Evolutionary conservation across 1,140 invertebrate genomes (phyloP), one percentile per base, ranked within the genome.

Genomic region (Caenorhabditis briggsae): DNA sequence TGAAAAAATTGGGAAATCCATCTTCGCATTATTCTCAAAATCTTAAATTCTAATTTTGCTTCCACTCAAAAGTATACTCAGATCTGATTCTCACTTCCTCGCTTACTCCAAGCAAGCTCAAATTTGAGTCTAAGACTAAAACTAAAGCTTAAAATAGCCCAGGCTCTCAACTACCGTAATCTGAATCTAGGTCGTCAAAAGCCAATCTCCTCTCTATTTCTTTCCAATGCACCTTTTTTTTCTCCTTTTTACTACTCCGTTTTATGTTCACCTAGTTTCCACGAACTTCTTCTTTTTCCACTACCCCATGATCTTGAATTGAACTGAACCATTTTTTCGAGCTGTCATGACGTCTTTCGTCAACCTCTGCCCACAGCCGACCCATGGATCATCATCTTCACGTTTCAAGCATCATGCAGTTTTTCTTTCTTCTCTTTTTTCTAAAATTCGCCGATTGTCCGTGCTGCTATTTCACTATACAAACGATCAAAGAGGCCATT

Each of bases 301-400:
- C 70, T 23, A 78, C 50, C 70, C n/a, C 70, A 78, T 78, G 70
- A 78, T 50, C 70, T 50, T 78, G 46, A 50, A 78, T 46, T 78
- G 70, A 78, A 78, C 70, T 50, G 70, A 78, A 78, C 70, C 70
- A 50, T 78, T 70, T 70, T 78, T 78, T 11, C 61, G 33, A 50
- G 70, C 70, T 78, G 70, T 78, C 70, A 78, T 78, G 70, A 78
- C 70, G 70, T 78, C 70, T 78, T 53, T 78, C 70, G 70, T 78
- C 70, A 78, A n/a, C 70, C n/a, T 33, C 25, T 50, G 41, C 46
- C 43, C 70, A 50, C 46, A 33, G 33, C 70, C 70, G 33, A 48
- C 43, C 70, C 46, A 23, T 12, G 43, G 70, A 50, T 48, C 43
- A 78, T 78, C 70, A 78, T 78, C 70, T 78, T 50, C 70, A 50